Base-by-base conservation (phyloP, 2,888 invertebrate species). In the Masnerella sp. region DNA sequence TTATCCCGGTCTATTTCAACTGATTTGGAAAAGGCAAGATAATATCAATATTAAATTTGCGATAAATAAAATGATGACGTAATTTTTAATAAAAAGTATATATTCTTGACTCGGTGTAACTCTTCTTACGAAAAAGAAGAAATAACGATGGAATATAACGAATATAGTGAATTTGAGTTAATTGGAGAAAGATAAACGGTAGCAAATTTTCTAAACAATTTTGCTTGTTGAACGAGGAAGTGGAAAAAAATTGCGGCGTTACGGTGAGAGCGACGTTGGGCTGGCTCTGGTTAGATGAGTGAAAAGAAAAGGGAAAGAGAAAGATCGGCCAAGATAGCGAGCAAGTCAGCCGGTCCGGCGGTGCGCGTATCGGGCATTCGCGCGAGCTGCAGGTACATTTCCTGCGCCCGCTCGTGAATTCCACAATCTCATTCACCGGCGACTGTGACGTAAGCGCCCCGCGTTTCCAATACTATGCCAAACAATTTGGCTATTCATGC, bases 401-500 rank as follows among this genome's bases (percentile, higher is more conserved):
- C 36, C 49, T 47, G 32, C 65, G 74, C 73, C 62, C 51, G 45
- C 52, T 56, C 58, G 42, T 40, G 74, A 76, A 81, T 82, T 80
- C 73, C 73, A 56, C 61, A 75, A 79, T 76, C 76, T 75, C 65
- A 73, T 71, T 74, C 68, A 74, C 34, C 58, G 59, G 51, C 65
- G 61, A 61, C 52, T 59, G 15, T 74, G 68, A 72, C 70, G 52
- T 62, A 67, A 73, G 61, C 5, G 30, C 18, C 25, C 32, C 28
- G 38, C 17, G 25, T 51, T 56, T 68, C 51, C 51, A 58, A 58
- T 43, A 68, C 58, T 42, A 47, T 7, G 30, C 45, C 14, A 36
- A 30, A 11, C 1, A 67, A 49, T 67, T 67, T n/a, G 56, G 32
- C 32, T 67, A 49, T 49, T 56, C 54, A 15, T 36, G 45, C 52